phyloP scores from a whole-genome alignment of 2,888 invertebrate genomes.

The Ennomos erosarius region DNA sequence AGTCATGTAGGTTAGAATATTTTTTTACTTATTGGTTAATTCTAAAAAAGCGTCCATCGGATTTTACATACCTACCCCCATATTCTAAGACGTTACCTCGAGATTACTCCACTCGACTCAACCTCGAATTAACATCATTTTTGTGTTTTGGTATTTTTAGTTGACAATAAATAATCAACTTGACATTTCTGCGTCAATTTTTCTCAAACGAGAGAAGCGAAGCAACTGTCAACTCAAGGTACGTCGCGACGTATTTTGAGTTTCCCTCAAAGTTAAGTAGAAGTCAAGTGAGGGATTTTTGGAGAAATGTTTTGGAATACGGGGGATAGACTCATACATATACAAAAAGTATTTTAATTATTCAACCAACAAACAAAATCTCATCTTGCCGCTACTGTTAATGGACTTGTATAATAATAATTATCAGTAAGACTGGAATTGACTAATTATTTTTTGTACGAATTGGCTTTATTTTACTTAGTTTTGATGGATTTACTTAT shows the following conservation, averaged over 20 bases:
- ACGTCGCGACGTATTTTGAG: too few species aligned
- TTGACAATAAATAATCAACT: too few species aligned
- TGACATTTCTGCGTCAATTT: too few species aligned
- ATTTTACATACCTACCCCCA: constrained; percentile 14
- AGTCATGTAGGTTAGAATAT: not conserved
- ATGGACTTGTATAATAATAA: constrained; percentile 40
- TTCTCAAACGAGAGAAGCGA: too few species aligned
- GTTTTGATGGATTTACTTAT: constrained; percentile 44
- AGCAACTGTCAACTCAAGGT: too few species aligned
- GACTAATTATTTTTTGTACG: constrained; percentile 44
- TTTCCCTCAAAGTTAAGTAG: too few species aligned
- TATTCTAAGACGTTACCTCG: too few species aligned
- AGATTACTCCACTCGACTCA: too few species aligned
- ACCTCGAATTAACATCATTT: too few species aligned
- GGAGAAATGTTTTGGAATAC: too few species aligned
- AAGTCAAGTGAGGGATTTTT: too few species aligned
- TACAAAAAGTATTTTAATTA: constrained; percentile 3
- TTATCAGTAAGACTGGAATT: constrained; percentile 55
- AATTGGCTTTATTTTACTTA: constrained; percentile 58
- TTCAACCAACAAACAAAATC: constrained; percentile 9
- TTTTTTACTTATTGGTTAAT: constrained; percentile 10
- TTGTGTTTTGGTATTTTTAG: too few species aligned
- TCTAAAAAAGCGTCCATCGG: constrained; percentile 26
- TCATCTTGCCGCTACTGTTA: constrained; percentile 28
- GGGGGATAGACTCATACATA: constrained; percentile 5